A percentile compares a stretch with the other conserved stretches of the same genome.
phyloP scores from a whole-genome alignment of 2,888 invertebrate genomes.

The Eristalis arbustorum region DNA sequence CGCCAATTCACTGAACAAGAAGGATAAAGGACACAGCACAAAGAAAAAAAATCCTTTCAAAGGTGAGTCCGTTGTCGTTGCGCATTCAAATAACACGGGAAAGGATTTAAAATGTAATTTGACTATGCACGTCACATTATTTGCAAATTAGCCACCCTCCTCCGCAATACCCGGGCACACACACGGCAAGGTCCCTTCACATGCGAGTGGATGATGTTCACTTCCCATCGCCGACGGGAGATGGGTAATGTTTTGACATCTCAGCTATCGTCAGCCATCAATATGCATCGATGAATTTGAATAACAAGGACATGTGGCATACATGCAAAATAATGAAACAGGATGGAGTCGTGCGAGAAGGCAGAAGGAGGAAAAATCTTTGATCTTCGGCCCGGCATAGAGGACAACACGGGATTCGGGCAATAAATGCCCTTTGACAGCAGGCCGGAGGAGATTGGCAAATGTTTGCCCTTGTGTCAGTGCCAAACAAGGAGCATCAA shows the following conservation, averaged over 20 bases:
- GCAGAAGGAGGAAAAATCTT: conserved; percentile 39
- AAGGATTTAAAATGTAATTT: conserved; percentile 66
- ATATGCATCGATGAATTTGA: conserved; percentile 70
- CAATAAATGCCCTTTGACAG: conserved; percentile 57
- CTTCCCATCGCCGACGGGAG: conserved; percentile 44
- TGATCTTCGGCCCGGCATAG: conserved; percentile 46
- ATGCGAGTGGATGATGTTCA: conserved; percentile 38
- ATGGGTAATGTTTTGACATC: conserved; percentile 68
- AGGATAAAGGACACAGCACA: neutral
- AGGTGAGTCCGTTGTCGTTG: conserved; percentile 46
- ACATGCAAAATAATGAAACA: conserved; percentile 56
- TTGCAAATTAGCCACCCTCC: conserved; percentile 66
- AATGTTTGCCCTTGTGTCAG: conserved; percentile 58
- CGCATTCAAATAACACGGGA: conserved; percentile 25
- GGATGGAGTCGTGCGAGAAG: conserved; percentile 20
- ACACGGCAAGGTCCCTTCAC: neutral
- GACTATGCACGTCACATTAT: conserved; percentile 70
- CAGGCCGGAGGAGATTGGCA: conserved; percentile 38
- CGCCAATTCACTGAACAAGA: conserved; percentile 4
- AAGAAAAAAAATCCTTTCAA: conserved; percentile 26
- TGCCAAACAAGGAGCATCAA: conserved; percentile 50
- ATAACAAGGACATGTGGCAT: conserved; percentile 67
- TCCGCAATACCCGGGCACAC: neutral
- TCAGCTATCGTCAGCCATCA: conserved; percentile 62
- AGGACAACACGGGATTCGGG: conserved; percentile 49